These are phyloP conservation scores for Ellobium chinense DNA, from an alignment of 2,888 invertebrate genomes.

Conservation along the genomic window DNA sequence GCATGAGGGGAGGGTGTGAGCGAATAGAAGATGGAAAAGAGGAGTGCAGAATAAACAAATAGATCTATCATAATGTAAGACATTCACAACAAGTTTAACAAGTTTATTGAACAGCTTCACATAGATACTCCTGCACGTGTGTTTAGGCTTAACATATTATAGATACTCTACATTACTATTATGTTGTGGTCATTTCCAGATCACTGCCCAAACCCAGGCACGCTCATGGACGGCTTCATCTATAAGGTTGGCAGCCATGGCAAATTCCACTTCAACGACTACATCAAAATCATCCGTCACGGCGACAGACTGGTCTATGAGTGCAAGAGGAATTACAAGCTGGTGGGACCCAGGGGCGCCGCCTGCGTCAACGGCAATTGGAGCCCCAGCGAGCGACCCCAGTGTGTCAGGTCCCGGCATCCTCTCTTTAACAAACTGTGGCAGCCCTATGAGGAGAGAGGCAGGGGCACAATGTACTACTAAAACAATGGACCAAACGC, in stretches of 20 bases:
- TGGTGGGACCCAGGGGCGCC: conserved; percentile 91
- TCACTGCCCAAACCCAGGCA: conserved; percentile 95
- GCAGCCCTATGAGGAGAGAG: conserved; percentile 59
- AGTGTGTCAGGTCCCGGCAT: conserved; percentile 91
- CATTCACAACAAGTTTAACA: too few relatives aligned
- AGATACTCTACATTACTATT: too few relatives aligned
- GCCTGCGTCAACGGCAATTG: conserved; percentile 96
- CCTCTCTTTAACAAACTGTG: conserved; percentile 81
- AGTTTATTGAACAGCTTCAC: too few relatives aligned
- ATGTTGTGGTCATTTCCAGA: too few relatives aligned
- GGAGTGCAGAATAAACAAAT: too few relatives aligned
- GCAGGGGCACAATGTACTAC: conserved; percentile 27
- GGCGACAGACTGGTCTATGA: conserved; percentile 87
- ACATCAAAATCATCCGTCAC: conserved; percentile 83
- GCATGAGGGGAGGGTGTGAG: too few relatives aligned
- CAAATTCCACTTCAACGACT: conserved; percentile 94
- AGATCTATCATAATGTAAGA: too few relatives aligned
- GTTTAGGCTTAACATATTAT: too few relatives aligned
- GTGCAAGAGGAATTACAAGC: conserved; percentile 93
- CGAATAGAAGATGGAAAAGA: too few relatives aligned
- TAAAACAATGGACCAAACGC: too few relatives aligned
- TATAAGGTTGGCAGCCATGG: conserved; percentile 83
- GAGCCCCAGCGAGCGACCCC: conserved; percentile 92
- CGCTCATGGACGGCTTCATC: conserved; percentile 92
- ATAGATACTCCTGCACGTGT: too few relatives aligned